A percentile compares a stretch with the other conserved stretches of the same genome.
Evolutionary conservation across 1,140 invertebrate species (phyloP).

Genomic region (Bombyx mori): ASM3026992v2 NC_085116.1:10627001-10627500

Average conservation of each 20-base stretch:
- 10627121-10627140: conserved; percentile 61
- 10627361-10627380: too few species aligned
- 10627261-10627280: conserved; percentile 19
- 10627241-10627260: conserved; percentile 40
- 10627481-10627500: too few species aligned
- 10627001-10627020: too few species aligned
- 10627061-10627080: conserved; percentile 13
- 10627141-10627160: conserved; percentile 52
- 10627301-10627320: not conserved
- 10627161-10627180: conserved; percentile 56
- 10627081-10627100: conserved; percentile 49
- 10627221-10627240: conserved; percentile 50
- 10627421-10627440: too few species aligned
- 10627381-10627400: too few species aligned
- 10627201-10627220: conserved; percentile 65
- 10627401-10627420: too few species aligned
- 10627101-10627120: conserved; percentile 63
- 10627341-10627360: too few species aligned
- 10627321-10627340: too few species aligned
- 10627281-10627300: conserved; percentile 12
- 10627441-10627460: too few species aligned
- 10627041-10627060: too few species aligned
- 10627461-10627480: too few species aligned
- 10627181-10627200: conserved; percentile 64
- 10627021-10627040: too few species aligned